phyloP scores from a whole-genome alignment of 2,888 invertebrate genomes.

The Apotomis capreana region DNA sequence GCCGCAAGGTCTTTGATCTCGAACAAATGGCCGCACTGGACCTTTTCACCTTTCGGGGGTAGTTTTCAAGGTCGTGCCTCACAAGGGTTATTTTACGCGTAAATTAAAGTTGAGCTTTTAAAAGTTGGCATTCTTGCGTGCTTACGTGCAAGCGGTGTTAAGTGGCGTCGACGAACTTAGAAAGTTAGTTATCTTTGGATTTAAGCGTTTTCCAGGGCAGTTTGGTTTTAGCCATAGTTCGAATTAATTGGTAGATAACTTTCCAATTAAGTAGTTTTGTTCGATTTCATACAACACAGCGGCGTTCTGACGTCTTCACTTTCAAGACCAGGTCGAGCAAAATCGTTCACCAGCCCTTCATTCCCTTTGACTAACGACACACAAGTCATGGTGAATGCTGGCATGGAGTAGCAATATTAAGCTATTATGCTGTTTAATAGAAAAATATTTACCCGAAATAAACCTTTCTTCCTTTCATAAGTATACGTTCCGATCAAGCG shows the following conservation, averaged over 20 bases:
- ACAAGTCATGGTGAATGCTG: too few relatives aligned
- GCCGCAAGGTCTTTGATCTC: constrained; percentile 3
- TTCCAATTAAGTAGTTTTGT: background rate
- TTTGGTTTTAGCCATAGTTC: background rate
- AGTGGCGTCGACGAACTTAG: constrained; percentile 21
- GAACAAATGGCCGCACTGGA: constrained; percentile 7
- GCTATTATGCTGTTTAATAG: too few relatives aligned
- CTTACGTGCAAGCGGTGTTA: constrained; percentile 8
- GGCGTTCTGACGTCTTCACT: background rate
- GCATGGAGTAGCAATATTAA: too few relatives aligned
- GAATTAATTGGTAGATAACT: background rate
- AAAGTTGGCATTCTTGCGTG: constrained; percentile 27
- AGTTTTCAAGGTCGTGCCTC: constrained; percentile 15
- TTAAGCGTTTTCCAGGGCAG: background rate
- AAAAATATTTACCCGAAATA: background rate
- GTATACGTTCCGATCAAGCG: background rate
- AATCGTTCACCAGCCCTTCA: too few relatives aligned
- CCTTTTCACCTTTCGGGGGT: constrained; percentile 5
- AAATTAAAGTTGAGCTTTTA: constrained; percentile 17
- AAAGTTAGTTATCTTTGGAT: constrained; percentile 9
- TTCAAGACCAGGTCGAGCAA: too few relatives aligned
- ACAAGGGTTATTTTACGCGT: constrained; percentile 10
- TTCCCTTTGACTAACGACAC: too few relatives aligned
- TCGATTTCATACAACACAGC: background rate
- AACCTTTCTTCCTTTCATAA: background rate